Base-by-base conservation (phyloP, 2,113 vertebrate genomes). In the Mirounga angustirostris region DNA sequence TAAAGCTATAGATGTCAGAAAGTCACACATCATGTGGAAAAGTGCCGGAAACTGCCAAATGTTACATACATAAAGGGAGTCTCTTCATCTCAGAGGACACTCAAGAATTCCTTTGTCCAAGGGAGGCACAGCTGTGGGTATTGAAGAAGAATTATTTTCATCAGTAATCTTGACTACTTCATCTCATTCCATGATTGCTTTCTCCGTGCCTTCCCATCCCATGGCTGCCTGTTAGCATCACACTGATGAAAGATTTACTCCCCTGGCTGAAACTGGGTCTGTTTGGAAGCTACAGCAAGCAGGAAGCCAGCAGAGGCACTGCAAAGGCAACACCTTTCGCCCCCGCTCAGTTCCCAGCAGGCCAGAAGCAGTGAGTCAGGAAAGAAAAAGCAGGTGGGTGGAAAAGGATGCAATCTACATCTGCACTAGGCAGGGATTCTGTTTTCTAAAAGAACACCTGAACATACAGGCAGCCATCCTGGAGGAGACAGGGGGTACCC, bases 201-300 rank as follows among this genome's bases (percentile, higher is more conserved):
- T 95, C 56, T 85, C 89, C 43, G 59, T 91, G 58, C 80, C 95
- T 98, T 94, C 71, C 92, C 97, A 71, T 92, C 16, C 2, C 74
- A 65, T 65, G 94, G 85, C 96, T 2, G 50, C 94, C 96, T 94
- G 46, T 91, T 83, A 84, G 89, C 69, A 4, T 0, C 0, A 78
- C 16, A 4, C 76, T 95, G 98, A 95, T 98, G 97, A 98, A 98
- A 98, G 97, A 98, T 96, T 97, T 95, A 93, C 97, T 98, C 96
- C 97, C 94, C 96, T 97, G 97, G 95, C 95, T 95, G 82, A 95
- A 98, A 85, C 59, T 16, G 46, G 63, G 80, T 79, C 61, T 63
- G 33, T 79, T 11, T 67, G 18, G 58, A 74, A 88, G 76, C 18
- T 69, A 16, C 5, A 18, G 74, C 4, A 30, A 33, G 58, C 56